These are phyloP conservation scores for Ligdia adustata DNA, from an alignment of 2,888 invertebrate species.

Conservation along the genomic window DNA sequence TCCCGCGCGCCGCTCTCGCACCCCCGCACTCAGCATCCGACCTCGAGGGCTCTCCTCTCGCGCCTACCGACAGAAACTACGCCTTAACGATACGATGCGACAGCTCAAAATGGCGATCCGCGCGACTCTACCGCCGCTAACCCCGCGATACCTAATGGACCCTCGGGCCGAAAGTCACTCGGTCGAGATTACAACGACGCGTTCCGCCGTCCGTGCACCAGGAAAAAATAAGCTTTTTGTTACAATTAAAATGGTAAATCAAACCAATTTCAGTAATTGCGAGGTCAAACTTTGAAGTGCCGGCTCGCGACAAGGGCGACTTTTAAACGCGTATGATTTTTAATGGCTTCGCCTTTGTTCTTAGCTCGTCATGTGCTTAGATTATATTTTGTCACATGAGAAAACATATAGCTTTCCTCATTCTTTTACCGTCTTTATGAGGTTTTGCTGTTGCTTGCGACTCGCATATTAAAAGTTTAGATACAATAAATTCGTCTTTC, in stretches of 20 bases:
- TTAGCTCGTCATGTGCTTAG: slow-evolving; percentile 40
- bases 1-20: slow-evolving; percentile 58
- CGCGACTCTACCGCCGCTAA: slow-evolving; percentile 51
- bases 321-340: slow-evolving; percentile 71
- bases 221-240: slow-evolving; percentile 83
- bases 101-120: slow-evolving; percentile 75
- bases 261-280: slow-evolving; percentile 84
- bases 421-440: slow-evolving; percentile 9
- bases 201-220: slow-evolving; percentile 61
- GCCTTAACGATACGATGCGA: slow-evolving; percentile 77
- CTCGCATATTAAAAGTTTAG: slow-evolving; percentile 17
- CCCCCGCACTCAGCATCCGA: slow-evolving; percentile 81
- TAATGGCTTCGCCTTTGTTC: slow-evolving; percentile 54
- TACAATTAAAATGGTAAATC: slow-evolving; percentile 84
- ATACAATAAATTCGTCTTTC: slow-evolving; percentile 31
- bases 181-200: slow-evolving; percentile 79
- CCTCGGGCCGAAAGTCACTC: slow-evolving; percentile 78
- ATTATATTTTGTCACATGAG: slow-evolving; percentile 7
- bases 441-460: slow-evolving; percentile 17
- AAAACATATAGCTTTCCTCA: slow-evolving; percentile 7
- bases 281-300: slow-evolving; percentile 79
- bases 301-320: slow-evolving; percentile 60
- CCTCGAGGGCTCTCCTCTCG: slow-evolving; percentile 83
- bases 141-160: slow-evolving; percentile 74
- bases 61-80: slow-evolving; percentile 80